Evolutionary conservation across 2,113 vertebrate genomes (phyloP), one percentile per base, ranked within the genome.

Genomic region (Columba livia): DNA sequence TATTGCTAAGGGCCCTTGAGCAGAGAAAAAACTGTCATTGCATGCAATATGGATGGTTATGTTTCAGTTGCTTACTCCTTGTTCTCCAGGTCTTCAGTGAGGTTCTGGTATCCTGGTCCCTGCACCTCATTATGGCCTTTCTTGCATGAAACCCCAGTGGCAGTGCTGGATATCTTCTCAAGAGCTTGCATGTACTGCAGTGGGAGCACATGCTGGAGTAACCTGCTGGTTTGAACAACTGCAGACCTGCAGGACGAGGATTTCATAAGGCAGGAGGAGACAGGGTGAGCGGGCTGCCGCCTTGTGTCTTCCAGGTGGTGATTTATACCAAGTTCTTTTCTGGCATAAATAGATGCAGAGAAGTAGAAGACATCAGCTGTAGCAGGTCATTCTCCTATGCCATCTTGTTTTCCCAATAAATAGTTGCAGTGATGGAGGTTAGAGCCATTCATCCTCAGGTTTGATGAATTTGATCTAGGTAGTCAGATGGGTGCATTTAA

Each of bases 141-240:
- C 36, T 71, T 50, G 36, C 40, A 18, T 12, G 50, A 67, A 88
- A 10, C 9, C 57, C 51, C 4, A 2, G 36, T 9, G 31, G 21
- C 47, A 29, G 14, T 9, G 8, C 57, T 66, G 38, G 36, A 28
- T 3, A 1, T 60, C 25, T 79, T 74, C 65, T 71, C 38, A 64
- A 54, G 19, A 51, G 31, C 24, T 32, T 32, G 14, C 5, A 2
- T 3, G 15, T 5, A 11, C 60, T 48, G 40, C 0, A 0, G 20
- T 23, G n/a, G 23, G 51, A 91, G 11, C 12, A 21, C 25, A 12
- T 3, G 16, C 5, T 1, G 2, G 15, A 3, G 1, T 12, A 75
- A 53, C 21, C 12, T 28, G 6, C 25, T 42, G 51, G 31, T 61
- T 10, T 11, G 51, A 65, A 15, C 10, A 61, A 65, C 10, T 26